Evolutionary conservation across 2,797 vertebrate genomes (phyloP), one percentile per base, ranked within the genome.

Genomic region (Sebastes vulpes): DNA sequence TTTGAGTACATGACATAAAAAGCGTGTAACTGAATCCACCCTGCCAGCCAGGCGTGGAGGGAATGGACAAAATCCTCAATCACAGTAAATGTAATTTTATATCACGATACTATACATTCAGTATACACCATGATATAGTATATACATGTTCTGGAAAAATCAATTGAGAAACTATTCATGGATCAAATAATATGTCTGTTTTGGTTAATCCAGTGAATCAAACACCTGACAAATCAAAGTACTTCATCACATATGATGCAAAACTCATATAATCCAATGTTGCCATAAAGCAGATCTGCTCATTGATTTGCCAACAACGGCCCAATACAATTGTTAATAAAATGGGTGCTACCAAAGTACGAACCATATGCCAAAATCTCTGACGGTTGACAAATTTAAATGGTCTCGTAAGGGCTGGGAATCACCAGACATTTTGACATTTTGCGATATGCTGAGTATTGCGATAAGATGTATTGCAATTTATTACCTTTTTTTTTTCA

Each of bases 41-140:
- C 6, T 46, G 38, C 38, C 6, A 46, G 38, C 38, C 14, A 46
- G 38, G 38, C 38, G 6, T 46, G 14, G 14, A 46, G 14, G 38
- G 38, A 46, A 16, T 0, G 38, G 38, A 46, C 14, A 46, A 46
- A 46, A 46, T 46, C 38, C 38, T 18, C 0, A 0, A 42, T 42
- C 38, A 42, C 14, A 0, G 38, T 16, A 14, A 14, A 42, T 0
- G 38, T 16, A 42, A 42, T 0, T 16, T 42, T 42, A 42, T 42
- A 16, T 42, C 38, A 42, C 38, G 14, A 42, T 16, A 42, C 38
- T 14, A 6, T 42, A 42, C 38, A 42, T 42, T 0, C 11, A 42
- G 0, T 35, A 12, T 35, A 35, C 12, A 42, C 5, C 38, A 42
- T 42, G 38, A 42, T 3, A 42, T 42, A 42, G 38, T 42, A 42